phyloP scores from a whole-genome alignment of 2,888 invertebrate species.

The Lordiphosa andalusiaca region DNA sequence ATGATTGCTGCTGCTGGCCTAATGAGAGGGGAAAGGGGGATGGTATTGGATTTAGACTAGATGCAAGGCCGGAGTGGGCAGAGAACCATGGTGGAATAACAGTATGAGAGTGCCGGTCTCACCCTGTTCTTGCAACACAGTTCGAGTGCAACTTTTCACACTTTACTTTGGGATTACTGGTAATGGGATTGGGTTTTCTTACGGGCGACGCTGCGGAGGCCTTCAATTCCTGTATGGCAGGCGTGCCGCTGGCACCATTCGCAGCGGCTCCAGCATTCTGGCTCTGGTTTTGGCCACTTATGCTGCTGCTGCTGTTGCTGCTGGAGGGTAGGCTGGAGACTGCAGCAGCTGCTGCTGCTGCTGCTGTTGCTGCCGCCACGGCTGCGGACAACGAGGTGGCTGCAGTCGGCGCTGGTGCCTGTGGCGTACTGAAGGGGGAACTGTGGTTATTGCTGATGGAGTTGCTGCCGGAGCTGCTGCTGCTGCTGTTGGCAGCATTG shows the following conservation, averaged over 20 bases:
- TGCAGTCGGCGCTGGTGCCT: conserved; percentile 39
- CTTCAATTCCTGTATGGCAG: conserved; percentile 80
- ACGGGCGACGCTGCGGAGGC: conserved; percentile 80
- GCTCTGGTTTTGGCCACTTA: conserved; percentile 33
- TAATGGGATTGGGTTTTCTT: conserved; percentile 77
- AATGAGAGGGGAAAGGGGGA: neutral
- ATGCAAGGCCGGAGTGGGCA: too few relatives aligned
- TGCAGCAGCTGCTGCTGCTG: conserved; percentile 55
- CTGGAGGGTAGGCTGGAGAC: conserved; percentile 45
- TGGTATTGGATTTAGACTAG: neutral
- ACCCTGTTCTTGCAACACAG: neutral
- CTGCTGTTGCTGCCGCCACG: conserved; percentile 55
- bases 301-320: conserved; percentile 21
- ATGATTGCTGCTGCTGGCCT: conserved; percentile 75
- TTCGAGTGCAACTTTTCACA: conserved; percentile 55
- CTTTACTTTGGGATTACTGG: conserved; percentile 73
- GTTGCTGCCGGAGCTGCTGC: conserved; percentile 30
- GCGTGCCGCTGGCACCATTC: conserved; percentile 60
- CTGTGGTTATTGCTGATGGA: conserved; percentile 47
- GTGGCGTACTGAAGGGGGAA: conserved; percentile 62
- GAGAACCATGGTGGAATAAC: too few relatives aligned
- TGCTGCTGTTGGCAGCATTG: conserved; percentile 34
- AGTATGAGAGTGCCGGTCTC: too few relatives aligned
- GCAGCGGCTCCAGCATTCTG: conserved; percentile 27
- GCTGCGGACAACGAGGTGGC: conserved; percentile 30